Conservation (phyloP, 2,797 vertebrate species). For the Zalophus californianus region DNA sequence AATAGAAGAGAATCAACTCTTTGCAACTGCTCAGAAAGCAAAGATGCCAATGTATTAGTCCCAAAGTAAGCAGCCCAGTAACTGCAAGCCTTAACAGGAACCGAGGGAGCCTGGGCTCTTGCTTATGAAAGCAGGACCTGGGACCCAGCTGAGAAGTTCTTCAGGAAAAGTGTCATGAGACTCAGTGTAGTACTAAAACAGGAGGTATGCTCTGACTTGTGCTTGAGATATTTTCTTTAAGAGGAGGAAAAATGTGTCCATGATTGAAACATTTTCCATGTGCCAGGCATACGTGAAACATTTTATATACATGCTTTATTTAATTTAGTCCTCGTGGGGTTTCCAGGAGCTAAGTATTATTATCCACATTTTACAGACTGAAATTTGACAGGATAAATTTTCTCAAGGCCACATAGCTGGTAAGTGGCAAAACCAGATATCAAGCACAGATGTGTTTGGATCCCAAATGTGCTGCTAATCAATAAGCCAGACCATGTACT, state of each 20-base stretch:
- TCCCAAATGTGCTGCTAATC: background rate
- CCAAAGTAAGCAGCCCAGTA: background rate
- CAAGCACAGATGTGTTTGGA: background rate
- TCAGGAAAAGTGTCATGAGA: background rate
- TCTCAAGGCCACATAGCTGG: background rate
- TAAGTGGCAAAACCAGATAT: background rate
- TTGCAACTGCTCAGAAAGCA: conserved; percentile 17
- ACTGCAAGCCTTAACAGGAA: background rate
- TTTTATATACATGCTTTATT: background rate
- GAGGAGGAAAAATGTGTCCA: background rate
- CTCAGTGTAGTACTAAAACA: background rate
- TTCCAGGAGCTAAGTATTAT: background rate
- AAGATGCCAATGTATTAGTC: background rate
- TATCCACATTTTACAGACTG: background rate
- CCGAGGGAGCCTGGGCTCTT: background rate
- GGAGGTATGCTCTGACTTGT: background rate
- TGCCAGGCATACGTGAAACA: background rate
- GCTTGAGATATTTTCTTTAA: background rate
- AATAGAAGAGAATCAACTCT: background rate
- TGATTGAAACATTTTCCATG: conserved; percentile 25
- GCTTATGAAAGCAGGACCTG: background rate
- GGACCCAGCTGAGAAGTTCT: background rate
- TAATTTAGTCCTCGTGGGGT: background rate
- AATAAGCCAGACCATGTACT: background rate
- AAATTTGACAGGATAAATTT: background rate